Conservation (phyloP, 2,888 invertebrate species). For the Diaperis boleti region DNA sequence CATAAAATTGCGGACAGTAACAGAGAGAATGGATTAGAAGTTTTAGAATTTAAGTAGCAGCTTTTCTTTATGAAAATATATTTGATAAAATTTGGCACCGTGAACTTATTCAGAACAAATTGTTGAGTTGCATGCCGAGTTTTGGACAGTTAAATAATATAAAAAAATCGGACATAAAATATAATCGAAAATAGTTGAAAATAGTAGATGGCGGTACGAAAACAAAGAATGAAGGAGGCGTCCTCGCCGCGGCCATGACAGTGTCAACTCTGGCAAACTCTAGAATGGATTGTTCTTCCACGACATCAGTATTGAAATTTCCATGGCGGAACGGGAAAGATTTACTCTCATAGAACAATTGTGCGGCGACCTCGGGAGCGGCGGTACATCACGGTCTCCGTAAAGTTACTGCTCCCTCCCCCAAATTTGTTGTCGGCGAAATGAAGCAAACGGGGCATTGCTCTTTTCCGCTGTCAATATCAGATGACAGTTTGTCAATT, state of each 20-base stretch:
- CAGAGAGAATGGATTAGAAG: no score
- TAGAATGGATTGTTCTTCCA: conserved; percentile 3
- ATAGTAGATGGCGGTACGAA: neutral
- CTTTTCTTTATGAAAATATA: no score
- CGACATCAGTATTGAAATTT: conserved; percentile 16
- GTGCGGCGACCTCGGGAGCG: no score
- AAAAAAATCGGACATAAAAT: no score
- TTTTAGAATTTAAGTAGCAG: no score
- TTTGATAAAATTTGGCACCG: no score
- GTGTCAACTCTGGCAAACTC: neutral
- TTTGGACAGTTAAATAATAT: no score
- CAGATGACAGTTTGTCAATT: conserved; percentile 35
- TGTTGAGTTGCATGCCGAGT: no score
- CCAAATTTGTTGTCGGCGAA: conserved; percentile 6
- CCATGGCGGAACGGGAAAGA: conserved; percentile 13
- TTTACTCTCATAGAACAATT: conserved; percentile 9
- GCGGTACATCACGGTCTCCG: conserved; percentile 10
- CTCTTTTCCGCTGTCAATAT: conserved; percentile 22
- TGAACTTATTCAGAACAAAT: no score
- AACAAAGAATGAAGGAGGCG: no score
- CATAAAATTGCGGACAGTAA: no score
- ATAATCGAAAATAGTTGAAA: no score
- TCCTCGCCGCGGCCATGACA: neutral
- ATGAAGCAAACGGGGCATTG: conserved; percentile 19
- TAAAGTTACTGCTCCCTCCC: neutral